These are phyloP conservation scores for Tangachromis dhanisi DNA, from an alignment of 2,113 vertebrate genomes.

Conservation along the genomic window DNA sequence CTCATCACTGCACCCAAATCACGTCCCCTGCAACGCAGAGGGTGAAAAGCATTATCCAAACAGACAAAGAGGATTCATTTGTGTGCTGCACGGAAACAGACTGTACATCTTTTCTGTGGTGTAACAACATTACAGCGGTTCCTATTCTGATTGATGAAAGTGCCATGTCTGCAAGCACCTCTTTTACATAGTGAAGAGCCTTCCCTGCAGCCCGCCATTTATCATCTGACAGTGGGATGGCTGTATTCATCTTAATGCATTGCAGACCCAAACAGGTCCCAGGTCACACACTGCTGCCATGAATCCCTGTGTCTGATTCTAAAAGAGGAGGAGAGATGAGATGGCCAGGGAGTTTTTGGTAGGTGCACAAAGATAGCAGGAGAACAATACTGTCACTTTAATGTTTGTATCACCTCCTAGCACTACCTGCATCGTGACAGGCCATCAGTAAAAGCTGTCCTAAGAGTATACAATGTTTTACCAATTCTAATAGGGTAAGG, in stretches of 20 bases:
- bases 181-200: slow-evolving; percentile 67
- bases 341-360: neutral
- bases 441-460: neutral
- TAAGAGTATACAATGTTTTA: neutral
- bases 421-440: neutral
- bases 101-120: slow-evolving; percentile 32
- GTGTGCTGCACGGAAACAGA: slow-evolving; percentile 6
- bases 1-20: neutral
- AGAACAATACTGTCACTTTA: neutral
- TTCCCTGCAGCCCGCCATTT: slow-evolving; percentile 49
- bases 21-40: neutral
- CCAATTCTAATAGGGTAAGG: neutral
- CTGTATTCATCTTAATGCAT: slow-evolving; percentile 64
- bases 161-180: slow-evolving; percentile 56
- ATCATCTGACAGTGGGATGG: slow-evolving; percentile 58
- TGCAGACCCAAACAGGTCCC: slow-evolving; percentile 31
- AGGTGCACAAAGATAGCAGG: neutral
- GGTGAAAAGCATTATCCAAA: neutral
- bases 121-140: slow-evolving; percentile 56
- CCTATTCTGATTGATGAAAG: slow-evolving; percentile 67
- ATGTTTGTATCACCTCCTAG: neutral
- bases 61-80: neutral
- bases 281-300: slow-evolving; percentile 23
- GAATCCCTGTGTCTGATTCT: neutral
- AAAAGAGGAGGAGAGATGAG: neutral